Conservation (phyloP, 2,797 vertebrate species). For the Chromis chromis region DNA sequence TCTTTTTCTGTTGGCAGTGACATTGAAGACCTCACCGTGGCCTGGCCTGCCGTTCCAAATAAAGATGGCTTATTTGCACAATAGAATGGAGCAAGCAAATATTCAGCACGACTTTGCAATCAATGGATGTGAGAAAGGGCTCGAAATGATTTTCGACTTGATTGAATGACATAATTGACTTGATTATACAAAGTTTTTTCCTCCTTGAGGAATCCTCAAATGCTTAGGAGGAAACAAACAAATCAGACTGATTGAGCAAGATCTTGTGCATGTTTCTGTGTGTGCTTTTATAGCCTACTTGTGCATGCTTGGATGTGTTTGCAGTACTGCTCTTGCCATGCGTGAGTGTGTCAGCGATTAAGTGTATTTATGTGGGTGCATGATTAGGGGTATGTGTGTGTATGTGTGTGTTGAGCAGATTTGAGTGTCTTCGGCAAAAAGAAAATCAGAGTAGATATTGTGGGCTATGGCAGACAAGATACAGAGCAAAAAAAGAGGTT, state of each 20-base stretch:
- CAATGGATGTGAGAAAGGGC: conserved; percentile 80
- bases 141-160: conserved; percentile 84
- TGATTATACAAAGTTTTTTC: conserved; percentile 84
- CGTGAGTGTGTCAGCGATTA: conserved; percentile 75
- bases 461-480: conserved; percentile 60
- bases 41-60: conserved; percentile 60
- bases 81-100: conserved; percentile 71
- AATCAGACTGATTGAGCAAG: conserved; percentile 88
- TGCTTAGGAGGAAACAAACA: conserved; percentile 86
- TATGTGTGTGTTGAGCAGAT: conserved; percentile 43
- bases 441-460: conserved; percentile 67
- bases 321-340: conserved; percentile 68
- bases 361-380: conserved; percentile 77
- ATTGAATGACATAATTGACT: conserved; percentile 90
- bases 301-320: conserved; percentile 75
- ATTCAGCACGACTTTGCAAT: conserved; percentile 83
- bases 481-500: conserved; percentile 29
- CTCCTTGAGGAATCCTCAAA: conserved; percentile 83
- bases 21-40: conserved; percentile 46
- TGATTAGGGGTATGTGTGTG: conserved; percentile 64
- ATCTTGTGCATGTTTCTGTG: conserved; percentile 75
- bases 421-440: conserved; percentile 64
- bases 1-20: conserved; percentile 50
- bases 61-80: conserved; percentile 75
- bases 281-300: conserved; percentile 78